A percentile compares a stretch with the other conserved stretches of the same genome.
phyloP scores from a whole-genome alignment of 1,140 invertebrate genomes.

The Manduca sexta region DNA sequence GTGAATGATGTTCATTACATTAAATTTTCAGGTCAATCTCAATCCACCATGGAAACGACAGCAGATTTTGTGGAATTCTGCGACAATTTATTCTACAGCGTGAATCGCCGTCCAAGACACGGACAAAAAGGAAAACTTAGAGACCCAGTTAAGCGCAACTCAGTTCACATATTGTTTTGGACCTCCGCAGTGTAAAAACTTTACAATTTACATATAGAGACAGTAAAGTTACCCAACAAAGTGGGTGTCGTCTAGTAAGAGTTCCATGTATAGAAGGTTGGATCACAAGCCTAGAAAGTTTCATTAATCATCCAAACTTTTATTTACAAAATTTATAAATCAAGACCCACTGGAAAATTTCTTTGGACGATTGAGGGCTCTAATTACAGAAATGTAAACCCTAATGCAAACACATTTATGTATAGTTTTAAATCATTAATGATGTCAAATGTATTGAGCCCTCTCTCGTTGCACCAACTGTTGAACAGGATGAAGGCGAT shows the following conservation, averaged over 20 bases:
- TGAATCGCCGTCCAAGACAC: slow-evolving; percentile 11
- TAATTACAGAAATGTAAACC: no score
- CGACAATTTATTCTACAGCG: slow-evolving; percentile 16
- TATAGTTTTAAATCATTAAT: no score
- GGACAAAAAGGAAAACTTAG: slow-evolving; percentile 2
- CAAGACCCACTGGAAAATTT: no score
- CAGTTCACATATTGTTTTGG: slow-evolving; percentile 10
- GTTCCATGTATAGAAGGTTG: slow-evolving; percentile 11
- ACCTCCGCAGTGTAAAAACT: slow-evolving; percentile 8
- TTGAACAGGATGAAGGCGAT: no score
- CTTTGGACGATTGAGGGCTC: no score
- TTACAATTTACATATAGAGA: slow-evolving; percentile 1
- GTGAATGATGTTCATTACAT: no score
- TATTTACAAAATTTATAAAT: slow-evolving; percentile 11
- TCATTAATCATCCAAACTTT: slow-evolving; percentile 14
- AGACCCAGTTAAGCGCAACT: slow-evolving; percentile 11
- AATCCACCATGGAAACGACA: slow-evolving; percentile 9
- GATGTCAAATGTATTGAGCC: no score
- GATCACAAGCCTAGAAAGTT: slow-evolving; percentile 13
- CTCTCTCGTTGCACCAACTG: no score
- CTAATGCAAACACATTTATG: no score
- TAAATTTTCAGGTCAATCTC: not conserved
- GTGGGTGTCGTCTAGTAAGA: slow-evolving; percentile 1
- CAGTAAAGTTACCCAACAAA: slow-evolving; percentile 10
- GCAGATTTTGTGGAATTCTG: slow-evolving; percentile 15